These are phyloP conservation scores for Spicauda simplicius DNA, from an alignment of 2,888 invertebrate species.

Conservation along the genomic window DNA sequence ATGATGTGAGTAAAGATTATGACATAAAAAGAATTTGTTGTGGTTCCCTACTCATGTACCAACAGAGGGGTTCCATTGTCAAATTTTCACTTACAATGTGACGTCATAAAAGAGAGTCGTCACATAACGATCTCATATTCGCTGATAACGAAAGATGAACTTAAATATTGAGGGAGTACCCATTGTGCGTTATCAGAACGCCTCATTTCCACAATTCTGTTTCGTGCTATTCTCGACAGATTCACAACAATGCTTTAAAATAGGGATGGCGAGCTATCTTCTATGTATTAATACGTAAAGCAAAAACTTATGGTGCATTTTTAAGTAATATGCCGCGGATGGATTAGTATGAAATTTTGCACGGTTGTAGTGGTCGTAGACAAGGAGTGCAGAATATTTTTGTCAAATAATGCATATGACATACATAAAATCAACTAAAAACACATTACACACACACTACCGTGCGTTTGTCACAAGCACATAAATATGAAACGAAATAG, in stretches of 20 bases:
- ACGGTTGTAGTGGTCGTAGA: too few species aligned
- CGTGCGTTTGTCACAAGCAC: too few species aligned
- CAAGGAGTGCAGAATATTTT: too few species aligned
- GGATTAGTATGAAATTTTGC: too few species aligned
- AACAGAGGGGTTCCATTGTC: slow-evolving; percentile 33
- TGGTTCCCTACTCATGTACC: slow-evolving; percentile 11
- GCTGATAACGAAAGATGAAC: slow-evolving; percentile 24
- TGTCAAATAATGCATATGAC: too few species aligned
- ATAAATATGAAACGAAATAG: too few species aligned
- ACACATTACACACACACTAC: too few species aligned
- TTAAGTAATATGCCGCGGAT: too few species aligned
- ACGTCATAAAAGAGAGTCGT: slow-evolving; percentile 39
- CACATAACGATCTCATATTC: slow-evolving; percentile 25
- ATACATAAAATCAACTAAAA: too few species aligned
- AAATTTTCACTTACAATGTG: slow-evolving; percentile 27
- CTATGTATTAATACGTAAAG: too few species aligned
- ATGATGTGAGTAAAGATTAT: not conserved
- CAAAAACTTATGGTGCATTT: too few species aligned
- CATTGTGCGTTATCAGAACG: slow-evolving; percentile 59
- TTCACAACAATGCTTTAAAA: slow-evolving; percentile 40
- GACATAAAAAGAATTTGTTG: slow-evolving; percentile 17
- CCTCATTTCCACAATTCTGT: slow-evolving; percentile 76
- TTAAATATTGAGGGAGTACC: slow-evolving; percentile 35
- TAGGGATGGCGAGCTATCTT: too few species aligned
- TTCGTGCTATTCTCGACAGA: slow-evolving; percentile 58